A percentile compares a stretch with the other conserved stretches of the same genome.
phyloP scores from a whole-genome alignment of 2,888 invertebrate species.

The Drosophila colorata region DNA sequence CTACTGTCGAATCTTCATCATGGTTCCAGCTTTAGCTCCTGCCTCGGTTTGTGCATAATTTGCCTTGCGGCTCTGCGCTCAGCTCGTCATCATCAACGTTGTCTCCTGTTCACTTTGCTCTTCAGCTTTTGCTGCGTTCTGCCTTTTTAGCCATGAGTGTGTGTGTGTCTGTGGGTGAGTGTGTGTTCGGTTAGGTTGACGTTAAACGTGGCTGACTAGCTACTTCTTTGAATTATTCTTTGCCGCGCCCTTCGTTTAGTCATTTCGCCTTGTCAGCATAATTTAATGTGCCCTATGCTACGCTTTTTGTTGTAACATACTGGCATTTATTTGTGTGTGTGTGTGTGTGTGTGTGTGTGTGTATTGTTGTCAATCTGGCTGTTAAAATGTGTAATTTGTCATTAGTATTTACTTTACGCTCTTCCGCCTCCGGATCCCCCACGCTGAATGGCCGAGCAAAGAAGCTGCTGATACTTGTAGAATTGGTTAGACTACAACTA shows the following conservation, averaged over 20 bases:
- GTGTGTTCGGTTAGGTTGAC: conserved; percentile 52
- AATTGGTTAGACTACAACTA: conserved; percentile 50
- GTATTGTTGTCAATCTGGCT: conserved; percentile 71
- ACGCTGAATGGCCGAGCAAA: conserved; percentile 1
- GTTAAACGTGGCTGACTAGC: conserved; percentile 66
- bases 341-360: conserved; percentile 27
- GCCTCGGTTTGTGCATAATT: conserved; percentile 48
- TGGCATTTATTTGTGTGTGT: conserved; percentile 39
- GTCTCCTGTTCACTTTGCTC: conserved; percentile 39
- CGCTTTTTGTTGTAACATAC: conserved; percentile 34
- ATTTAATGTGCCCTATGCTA: conserved; percentile 62
- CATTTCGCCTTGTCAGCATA: conserved; percentile 72
- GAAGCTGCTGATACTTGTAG: conserved; percentile 9
- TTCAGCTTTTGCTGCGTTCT: conserved; percentile 52
- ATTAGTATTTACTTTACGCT: conserved; percentile 67
- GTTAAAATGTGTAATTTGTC: conserved; percentile 78
- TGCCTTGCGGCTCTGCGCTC: conserved; percentile 52
- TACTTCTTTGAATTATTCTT: conserved; percentile 24
- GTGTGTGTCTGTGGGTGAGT: conserved; percentile 38
- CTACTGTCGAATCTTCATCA: conserved; percentile 69
- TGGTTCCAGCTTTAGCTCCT: conserved; percentile 15
- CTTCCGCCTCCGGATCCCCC: conserved; percentile 5
- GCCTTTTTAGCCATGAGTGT: conserved; percentile 44
- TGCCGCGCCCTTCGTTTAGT: conserved; percentile 17
- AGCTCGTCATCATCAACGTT: conserved; percentile 40